Evolutionary conservation across 30 jellyfish, hydroid and myxozoan genomes (phyloP), one percentile per base, ranked within the genome.

Genomic region (Hydractinia symbiolongicarpus): DNA sequence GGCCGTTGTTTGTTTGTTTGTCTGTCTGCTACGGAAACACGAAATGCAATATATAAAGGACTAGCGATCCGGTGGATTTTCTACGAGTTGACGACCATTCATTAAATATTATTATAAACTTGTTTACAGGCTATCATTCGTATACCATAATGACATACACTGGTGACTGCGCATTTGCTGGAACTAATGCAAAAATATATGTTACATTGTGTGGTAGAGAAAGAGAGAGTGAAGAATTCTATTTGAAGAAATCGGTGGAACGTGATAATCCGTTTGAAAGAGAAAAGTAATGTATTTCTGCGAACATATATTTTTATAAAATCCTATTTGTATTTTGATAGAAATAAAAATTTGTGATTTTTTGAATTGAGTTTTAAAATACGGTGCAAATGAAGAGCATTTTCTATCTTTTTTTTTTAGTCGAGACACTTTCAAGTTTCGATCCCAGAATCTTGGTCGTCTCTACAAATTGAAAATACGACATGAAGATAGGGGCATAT

Each of bases 401-500:
- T 30, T 30, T 30, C 44, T 30, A 7, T 71, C 61, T 71, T 20
- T 71, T 50, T n/a, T 61, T 58, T 16, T 20, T 50, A 89, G 96
- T 69, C 71, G 21, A 62, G 96, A 90, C 71, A 69, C 52, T 17
- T 86, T 90, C 72, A 60, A 55, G 17, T 50, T 90, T 70, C 82
- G 55, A 8, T 19, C 77, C 79, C 73, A 77, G 67, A 73, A 81
- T 16, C 66, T 90, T 70, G 97, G 97, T 50, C 54, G 66, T 82
- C 54, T 90, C 66, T 61, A 81, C 69, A 81, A 86, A 75, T 78
- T 90, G 50, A 81, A 78, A 16, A 58, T 90, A 51, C 86, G 89
- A 11, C 97, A 90, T 78, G 97, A 90, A 62, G 84, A 86, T 71
- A 69, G 90, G 4, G 97, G 97, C 10, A 19, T 8, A 44, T 82